Conservation (phyloP, 2,797 vertebrate genomes). For the Anniella stebbinsi region DNA sequence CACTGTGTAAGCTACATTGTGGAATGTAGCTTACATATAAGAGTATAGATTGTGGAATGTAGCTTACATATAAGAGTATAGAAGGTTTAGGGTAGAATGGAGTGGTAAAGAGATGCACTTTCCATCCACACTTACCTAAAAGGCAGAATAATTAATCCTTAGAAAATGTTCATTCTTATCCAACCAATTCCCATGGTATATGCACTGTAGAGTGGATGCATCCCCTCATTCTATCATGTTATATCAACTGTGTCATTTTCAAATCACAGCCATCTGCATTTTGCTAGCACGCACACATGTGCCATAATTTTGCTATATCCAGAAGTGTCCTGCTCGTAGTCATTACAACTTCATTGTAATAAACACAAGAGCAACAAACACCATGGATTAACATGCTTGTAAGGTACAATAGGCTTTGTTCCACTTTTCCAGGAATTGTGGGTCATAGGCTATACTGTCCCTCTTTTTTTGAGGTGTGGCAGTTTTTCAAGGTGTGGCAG, state of each 20-base stretch:
- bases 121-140: not conserved
- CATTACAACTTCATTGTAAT: not conserved
- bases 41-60: constrained; percentile 29
- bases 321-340: not conserved
- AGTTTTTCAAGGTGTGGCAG: not conserved
- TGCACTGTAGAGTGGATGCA: constrained; percentile 23
- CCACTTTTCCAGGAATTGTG: not conserved
- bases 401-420: not conserved
- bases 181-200: constrained; percentile 2
- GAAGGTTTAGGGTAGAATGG: not conserved
- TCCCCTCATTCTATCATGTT: constrained; percentile 38
- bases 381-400: not conserved
- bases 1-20: constrained; percentile 24
- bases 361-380: rapidly evolving
- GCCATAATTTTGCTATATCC: not conserved
- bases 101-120: not conserved
- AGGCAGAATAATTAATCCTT: not conserved
- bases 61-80: constrained; percentile 27
- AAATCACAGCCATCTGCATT: constrained; percentile 26
- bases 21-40: constrained; percentile 30
- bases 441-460: not conserved
- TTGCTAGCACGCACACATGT: not conserved
- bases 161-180: constrained; percentile 20
- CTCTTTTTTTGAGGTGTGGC: not conserved
- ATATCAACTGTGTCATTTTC: constrained; percentile 34